Evolutionary conservation across 2,113 vertebrate genomes (phyloP).

Genomic region (Periophthalmus modestus): DNA sequence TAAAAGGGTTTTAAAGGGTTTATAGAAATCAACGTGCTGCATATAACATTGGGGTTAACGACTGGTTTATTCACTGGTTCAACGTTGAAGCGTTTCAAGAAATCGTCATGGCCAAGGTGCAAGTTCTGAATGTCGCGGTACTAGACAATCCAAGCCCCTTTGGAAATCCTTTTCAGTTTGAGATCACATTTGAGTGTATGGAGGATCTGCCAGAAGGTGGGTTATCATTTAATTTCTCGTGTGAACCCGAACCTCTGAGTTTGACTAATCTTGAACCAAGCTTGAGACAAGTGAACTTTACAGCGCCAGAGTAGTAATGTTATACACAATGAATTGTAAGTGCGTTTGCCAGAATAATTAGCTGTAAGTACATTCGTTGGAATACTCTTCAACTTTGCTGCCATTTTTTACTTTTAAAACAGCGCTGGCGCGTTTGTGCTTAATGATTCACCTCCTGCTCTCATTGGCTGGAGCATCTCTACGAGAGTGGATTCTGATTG

Average conservation of each 20-base stretch:
- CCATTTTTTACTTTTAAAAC: slow-evolving; percentile 29
- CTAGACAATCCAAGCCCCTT: slow-evolving; percentile 91
- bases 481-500: not conserved
- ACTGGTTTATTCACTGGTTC: not conserved
- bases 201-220: slow-evolving; percentile 88
- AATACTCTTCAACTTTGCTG: not conserved
- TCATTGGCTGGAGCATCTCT: slow-evolving; percentile 36
- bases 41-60: not conserved
- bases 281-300: not conserved
- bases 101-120: slow-evolving; percentile 86
- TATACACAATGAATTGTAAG: not conserved
- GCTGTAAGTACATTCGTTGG: not conserved
- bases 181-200: slow-evolving; percentile 91
- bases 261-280: not conserved
- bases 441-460: slow-evolving; percentile 53
- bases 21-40: not conserved
- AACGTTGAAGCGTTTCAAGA: not conserved
- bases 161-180: slow-evolving; percentile 90
- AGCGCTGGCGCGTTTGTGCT: slow-evolving; percentile 73
- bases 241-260: not conserved
- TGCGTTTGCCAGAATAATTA: not conserved
- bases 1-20: accelerated
- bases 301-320: not conserved
- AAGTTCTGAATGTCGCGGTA: slow-evolving; percentile 87
- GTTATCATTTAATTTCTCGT: slow-evolving; percentile 21